A percentile compares a stretch with the other conserved stretches of the same genome.
Evolutionary conservation across 2,797 vertebrate genomes (phyloP).

Genomic region (Sebastes oblongus): DNA sequence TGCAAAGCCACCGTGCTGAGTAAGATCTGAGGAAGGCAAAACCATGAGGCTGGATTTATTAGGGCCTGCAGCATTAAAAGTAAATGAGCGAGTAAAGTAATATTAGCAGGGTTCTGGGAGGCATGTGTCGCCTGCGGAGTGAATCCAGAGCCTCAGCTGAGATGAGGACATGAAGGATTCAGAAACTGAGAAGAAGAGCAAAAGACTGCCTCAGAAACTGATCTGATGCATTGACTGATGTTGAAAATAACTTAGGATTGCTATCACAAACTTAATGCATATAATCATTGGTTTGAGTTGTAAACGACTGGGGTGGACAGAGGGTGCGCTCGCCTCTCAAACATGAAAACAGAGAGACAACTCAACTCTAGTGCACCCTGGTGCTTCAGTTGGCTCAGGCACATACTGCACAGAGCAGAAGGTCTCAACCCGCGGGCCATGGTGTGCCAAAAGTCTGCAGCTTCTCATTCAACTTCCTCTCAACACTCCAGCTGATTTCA

Average conservation of each 20-base stretch:
- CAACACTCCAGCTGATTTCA: conserved; percentile 23
- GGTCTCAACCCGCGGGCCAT: not conserved
- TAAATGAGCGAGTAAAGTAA: conserved; percentile 44
- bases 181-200: not conserved
- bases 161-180: conserved; percentile 1
- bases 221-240: not conserved
- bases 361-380: not conserved
- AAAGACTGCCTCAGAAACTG: not conserved
- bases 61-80: conserved; percentile 39
- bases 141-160: not conserved
- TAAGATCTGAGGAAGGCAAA: conserved; percentile 44
- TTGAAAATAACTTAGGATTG: not conserved
- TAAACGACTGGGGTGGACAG: not conserved
- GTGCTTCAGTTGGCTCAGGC: not conserved
- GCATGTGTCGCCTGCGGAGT: not conserved
- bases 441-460: conserved; percentile 14
- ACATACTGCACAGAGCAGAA: not conserved
- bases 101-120: conserved; percentile 11
- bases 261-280: not conserved
- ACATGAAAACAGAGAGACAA: not conserved
- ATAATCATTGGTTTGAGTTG: not conserved
- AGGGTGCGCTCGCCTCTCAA: not conserved
- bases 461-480: not conserved
- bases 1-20: conserved; percentile 31
- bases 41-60: conserved; percentile 36